Conservation (phyloP, 2,888 invertebrate species). For the Carterocephalus palaemon region DNA sequence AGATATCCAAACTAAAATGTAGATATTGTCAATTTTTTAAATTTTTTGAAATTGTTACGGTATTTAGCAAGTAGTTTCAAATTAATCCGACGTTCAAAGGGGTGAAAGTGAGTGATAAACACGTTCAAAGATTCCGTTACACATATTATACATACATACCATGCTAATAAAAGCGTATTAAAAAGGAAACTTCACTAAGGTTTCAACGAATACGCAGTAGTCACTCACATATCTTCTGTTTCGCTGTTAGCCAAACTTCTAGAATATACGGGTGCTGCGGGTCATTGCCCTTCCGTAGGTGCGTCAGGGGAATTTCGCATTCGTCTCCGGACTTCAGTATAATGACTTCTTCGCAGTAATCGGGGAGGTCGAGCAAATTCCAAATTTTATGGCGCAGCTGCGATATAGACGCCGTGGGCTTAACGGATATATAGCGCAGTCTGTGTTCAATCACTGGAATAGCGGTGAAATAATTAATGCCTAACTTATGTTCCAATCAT, state of each 20-base stretch:
- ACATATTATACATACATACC: no score
- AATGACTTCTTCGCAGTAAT: conserved; percentile 68
- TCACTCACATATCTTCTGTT: conserved; percentile 39
- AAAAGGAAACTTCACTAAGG: no score
- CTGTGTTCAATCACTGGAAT: conserved; percentile 52
- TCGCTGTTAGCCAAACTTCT: conserved; percentile 61
- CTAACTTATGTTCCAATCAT: not conserved
- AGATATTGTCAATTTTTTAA: no score
- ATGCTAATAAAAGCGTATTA: no score
- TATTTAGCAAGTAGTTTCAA: no score
- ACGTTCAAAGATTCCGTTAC: no score
- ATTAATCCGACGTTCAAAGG: no score
- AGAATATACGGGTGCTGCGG: conserved; percentile 60
- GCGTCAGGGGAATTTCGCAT: conserved; percentile 54
- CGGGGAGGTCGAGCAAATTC: conserved; percentile 64
- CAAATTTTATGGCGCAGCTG: conserved; percentile 65
- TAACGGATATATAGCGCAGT: conserved; percentile 61
- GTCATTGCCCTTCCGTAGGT: conserved; percentile 60
- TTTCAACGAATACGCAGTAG: no score
- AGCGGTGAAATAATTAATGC: not conserved
- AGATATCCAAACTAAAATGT: no score
- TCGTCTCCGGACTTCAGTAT: conserved; percentile 51
- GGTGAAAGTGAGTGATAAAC: no score
- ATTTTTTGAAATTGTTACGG: no score
- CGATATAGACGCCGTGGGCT: conserved; percentile 54